Evolutionary conservation across 2,797 vertebrate species (phyloP), one percentile per base, ranked within the genome.

Genomic region (Sebastes taczanowskii): DNA sequence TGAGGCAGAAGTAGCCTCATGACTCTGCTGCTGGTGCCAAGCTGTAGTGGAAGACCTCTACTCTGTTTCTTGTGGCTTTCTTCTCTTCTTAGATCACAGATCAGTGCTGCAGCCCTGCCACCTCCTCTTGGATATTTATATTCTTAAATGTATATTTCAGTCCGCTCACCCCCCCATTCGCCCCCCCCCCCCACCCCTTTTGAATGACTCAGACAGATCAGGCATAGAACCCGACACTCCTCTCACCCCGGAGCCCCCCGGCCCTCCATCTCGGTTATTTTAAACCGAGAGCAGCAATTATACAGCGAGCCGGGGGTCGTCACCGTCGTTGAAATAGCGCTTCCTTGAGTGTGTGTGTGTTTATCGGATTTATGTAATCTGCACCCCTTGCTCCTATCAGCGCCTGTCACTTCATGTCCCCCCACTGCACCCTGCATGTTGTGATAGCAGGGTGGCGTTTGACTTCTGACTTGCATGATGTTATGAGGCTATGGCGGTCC

Each of bases 261-360:
- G 82, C 79, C 5, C 71, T 74, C 38, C 56, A 11, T 81, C 62
- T 23, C 22, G 7, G 83, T 88, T 92, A 92, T 92, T 94, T 94
- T 92, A 83, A 88, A 87, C 75, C 22, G 0, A 18, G 86, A 83
- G 81, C 55, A 14, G 74, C 74, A 66, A 85, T 88, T 84, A 89
- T 69, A 89, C 34, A 78, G 29, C 30, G 29, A 75, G 76, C 4
- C 3, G 20, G 52, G 76, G 46, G 86, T 91, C 74, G 49, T 89
- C 76, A 62, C 71, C 32, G 20, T 32, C 20, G 52, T 88, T 86
- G 75, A 90, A 90, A 90, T 88, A 81, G 83, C 9, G 55, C 87
- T 29, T 76, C 61, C 68, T 71, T 18, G 16, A 58, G 11, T 38
- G 42, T 25, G 14, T 3, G 18, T 61, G 22, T 81, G 80, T 87